Percentiles rank a stretch among this genome's conserved stretches.
phyloP scores from a whole-genome alignment of 2,797 vertebrate species.

The Amblyraja radiata region DNA sequence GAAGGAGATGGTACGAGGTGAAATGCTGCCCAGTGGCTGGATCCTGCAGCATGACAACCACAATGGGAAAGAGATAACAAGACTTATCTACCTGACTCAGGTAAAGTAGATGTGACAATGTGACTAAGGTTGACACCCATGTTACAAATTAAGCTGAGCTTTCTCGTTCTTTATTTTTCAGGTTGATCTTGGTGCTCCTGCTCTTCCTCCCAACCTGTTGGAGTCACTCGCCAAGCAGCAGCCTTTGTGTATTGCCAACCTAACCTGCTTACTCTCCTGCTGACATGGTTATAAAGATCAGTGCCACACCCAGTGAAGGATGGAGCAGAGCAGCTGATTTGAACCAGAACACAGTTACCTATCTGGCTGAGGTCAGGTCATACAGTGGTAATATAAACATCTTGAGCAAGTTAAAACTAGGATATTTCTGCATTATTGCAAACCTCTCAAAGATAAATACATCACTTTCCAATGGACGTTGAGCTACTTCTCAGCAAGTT shows the following conservation, averaged over 20 bases:
- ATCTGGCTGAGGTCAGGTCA: neutral
- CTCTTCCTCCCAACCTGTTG: constrained; percentile 68
- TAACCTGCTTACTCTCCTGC: constrained; percentile 67
- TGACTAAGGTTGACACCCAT: neutral
- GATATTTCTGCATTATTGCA: neutral
- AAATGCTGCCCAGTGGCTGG: constrained; percentile 93
- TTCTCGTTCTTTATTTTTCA: constrained; percentile 45
- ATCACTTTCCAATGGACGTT: neutral
- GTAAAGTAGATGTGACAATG: constrained; percentile 52
- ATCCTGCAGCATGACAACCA: constrained; percentile 71
- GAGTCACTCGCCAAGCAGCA: constrained; percentile 68
- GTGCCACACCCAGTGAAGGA: neutral
- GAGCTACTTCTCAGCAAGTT: too few relatives aligned
- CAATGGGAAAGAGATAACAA: constrained; percentile 69
- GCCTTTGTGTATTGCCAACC: constrained; percentile 73
- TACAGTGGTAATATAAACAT: neutral
- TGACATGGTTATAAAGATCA: constrained; percentile 44
- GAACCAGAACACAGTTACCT: neutral
- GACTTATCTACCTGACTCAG: constrained; percentile 81
- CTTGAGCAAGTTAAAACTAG: neutral
- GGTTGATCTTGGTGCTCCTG: constrained; percentile 84
- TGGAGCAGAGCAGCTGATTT: neutral
- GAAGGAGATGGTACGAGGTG: constrained; percentile 73
- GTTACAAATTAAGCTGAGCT: neutral
- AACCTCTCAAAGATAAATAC: neutral